phyloP scores from a whole-genome alignment of 2,797 vertebrate genomes.

The Chrosomus eos region DNA sequence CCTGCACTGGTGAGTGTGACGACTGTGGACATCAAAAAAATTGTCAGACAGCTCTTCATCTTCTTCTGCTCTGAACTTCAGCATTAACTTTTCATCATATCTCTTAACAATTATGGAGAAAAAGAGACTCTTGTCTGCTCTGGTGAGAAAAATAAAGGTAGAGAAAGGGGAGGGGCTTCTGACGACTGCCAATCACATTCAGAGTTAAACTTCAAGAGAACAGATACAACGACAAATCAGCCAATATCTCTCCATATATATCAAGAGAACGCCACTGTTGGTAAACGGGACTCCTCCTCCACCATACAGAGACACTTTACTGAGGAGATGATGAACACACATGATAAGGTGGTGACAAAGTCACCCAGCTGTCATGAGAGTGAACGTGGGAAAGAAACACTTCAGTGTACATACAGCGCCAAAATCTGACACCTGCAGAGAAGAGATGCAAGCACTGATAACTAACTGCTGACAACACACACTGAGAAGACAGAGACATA shows the following conservation, averaged over 20 bases:
- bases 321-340: neutral
- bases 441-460: neutral
- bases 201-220: conserved; percentile 10
- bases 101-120: neutral
- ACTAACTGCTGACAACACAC: neutral
- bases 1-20: too few species aligned
- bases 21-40: too few species aligned
- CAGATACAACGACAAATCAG: conserved; percentile 21
- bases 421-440: neutral
- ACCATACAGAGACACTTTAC: neutral
- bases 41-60: too few species aligned
- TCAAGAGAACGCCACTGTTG: neutral
- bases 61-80: too few species aligned
- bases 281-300: neutral
- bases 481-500: neutral
- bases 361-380: conserved; percentile 4
- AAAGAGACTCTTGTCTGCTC: neutral
- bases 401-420: neutral
- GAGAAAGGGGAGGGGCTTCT: neutral
- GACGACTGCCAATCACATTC: conserved; percentile 11
- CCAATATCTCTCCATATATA: neutral
- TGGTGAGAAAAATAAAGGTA: conserved; percentile 1
- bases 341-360: neutral
- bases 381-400: conserved; percentile 35
- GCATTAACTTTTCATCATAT: too few species aligned